Percentiles rank a stretch among this genome's conserved stretches.
Evolutionary conservation across 2,113 vertebrate genomes (phyloP).

Genomic region (Passer montanus): DNA sequence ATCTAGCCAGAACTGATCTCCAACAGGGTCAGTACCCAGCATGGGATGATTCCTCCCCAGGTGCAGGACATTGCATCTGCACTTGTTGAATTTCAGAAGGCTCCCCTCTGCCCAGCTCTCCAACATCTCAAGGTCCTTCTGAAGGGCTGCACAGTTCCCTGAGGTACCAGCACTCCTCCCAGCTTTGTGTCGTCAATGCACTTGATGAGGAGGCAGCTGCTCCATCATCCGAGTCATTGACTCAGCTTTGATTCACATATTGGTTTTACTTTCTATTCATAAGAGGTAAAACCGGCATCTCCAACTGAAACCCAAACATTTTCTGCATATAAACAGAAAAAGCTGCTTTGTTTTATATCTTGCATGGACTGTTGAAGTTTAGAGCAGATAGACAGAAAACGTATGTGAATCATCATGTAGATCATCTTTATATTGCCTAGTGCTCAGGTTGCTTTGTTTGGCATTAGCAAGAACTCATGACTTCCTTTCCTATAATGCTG

Average conservation of each 20-base stretch:
- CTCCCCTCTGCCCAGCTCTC: background rate
- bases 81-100: background rate
- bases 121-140: background rate
- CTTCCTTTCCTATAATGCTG: conserved; percentile 27
- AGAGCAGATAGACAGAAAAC: conserved; percentile 15
- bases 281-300: background rate
- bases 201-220: background rate
- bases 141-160: too few relatives aligned
- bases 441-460: conserved; percentile 37
- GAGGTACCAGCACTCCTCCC: background rate
- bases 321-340: background rate
- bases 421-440: conserved; percentile 52
- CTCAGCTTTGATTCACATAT: background rate
- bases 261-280: background rate
- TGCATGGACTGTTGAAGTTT: background rate
- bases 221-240: background rate
- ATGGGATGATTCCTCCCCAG: background rate
- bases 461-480: conserved; percentile 25
- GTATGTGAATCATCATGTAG: conserved; percentile 30
- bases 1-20: background rate
- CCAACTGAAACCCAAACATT: background rate
- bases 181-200: background rate
- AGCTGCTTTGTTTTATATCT: background rate
- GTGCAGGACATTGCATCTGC: background rate
- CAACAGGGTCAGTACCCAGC: background rate